Conservation (phyloP, 2,797 vertebrate genomes). For the Phaenicophaeus curvirostris region DNA sequence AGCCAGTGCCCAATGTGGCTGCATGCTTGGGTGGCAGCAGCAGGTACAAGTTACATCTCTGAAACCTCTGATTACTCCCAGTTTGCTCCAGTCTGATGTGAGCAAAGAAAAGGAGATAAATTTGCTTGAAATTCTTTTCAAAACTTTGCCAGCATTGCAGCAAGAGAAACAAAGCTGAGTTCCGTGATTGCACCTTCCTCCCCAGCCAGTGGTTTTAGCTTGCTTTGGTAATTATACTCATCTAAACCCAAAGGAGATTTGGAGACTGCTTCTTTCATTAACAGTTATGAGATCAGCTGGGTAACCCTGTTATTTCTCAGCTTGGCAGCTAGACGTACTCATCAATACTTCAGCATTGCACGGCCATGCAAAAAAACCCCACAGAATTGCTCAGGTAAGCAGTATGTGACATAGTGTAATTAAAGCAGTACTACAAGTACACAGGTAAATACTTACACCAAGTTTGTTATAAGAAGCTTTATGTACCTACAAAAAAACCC, state of each 20-base stretch:
- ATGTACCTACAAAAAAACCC: not conserved
- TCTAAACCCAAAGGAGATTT: slow-evolving; percentile 9
- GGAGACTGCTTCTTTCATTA: slow-evolving; percentile 15
- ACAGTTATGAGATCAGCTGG: not conserved
- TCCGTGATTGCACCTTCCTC: not conserved
- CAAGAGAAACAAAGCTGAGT: not conserved
- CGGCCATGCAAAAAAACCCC: not conserved
- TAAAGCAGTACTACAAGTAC: not conserved
- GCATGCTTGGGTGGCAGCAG: not conserved
- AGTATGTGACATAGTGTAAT: not conserved
- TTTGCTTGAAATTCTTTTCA: not conserved
- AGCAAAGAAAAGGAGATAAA: not conserved
- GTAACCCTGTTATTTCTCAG: not conserved
- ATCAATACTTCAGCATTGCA: not conserved
- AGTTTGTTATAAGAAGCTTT: not conserved
- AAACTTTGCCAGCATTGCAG: not conserved
- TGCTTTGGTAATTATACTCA: not conserved
- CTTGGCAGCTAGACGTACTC: not conserved
- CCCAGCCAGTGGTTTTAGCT: not conserved
- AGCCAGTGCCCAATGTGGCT: not conserved
- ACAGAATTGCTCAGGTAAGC: not conserved
- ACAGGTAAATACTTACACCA: not conserved
- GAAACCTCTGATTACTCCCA: not conserved
- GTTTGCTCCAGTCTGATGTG: not conserved
- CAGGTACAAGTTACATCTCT: not conserved